Percentiles rank a stretch among this genome's conserved stretches.
phyloP scores from a whole-genome alignment of 2,888 invertebrate genomes.

The Lottia scabra region DNA sequence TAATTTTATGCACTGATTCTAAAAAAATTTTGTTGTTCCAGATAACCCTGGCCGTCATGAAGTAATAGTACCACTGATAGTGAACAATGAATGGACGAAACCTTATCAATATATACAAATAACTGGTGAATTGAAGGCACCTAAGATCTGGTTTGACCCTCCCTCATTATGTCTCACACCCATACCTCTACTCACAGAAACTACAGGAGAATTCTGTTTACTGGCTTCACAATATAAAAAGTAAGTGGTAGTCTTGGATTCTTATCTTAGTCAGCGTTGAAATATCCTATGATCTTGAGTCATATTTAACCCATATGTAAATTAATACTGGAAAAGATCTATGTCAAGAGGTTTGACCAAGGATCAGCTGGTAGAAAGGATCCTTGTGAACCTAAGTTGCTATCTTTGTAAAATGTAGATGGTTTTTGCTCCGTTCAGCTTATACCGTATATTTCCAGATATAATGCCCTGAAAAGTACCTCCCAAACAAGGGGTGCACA shows the following conservation, averaged over 20 bases:
- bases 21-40: conserved; percentile 23
- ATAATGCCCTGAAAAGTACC: too few relatives aligned
- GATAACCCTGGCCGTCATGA: conserved; percentile 59
- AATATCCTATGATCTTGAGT: too few relatives aligned
- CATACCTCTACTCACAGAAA: conserved; percentile 62
- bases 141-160: conserved; percentile 66
- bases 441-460: too few relatives aligned
- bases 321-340: too few relatives aligned
- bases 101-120: conserved; percentile 65
- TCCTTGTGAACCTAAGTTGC: too few relatives aligned
- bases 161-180: conserved; percentile 65
- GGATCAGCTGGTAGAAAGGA: too few relatives aligned
- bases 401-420: too few relatives aligned
- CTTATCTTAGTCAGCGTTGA: neutral
- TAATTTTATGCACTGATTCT: too few relatives aligned
- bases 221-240: conserved; percentile 58
- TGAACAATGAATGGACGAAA: conserved; percentile 60
- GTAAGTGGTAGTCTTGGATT: conserved; percentile 40
- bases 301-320: too few relatives aligned
- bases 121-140: conserved; percentile 59
- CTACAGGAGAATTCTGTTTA: conserved; percentile 58
- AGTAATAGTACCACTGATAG: conserved; percentile 59
- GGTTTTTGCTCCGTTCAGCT: too few relatives aligned
- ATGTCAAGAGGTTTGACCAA: too few relatives aligned
- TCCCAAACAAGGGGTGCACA: too few relatives aligned